Evolutionary conservation across 1,140 invertebrate species (phyloP), one percentile per base, ranked within the genome.

Genomic region (Zophobas atratus): DNA sequence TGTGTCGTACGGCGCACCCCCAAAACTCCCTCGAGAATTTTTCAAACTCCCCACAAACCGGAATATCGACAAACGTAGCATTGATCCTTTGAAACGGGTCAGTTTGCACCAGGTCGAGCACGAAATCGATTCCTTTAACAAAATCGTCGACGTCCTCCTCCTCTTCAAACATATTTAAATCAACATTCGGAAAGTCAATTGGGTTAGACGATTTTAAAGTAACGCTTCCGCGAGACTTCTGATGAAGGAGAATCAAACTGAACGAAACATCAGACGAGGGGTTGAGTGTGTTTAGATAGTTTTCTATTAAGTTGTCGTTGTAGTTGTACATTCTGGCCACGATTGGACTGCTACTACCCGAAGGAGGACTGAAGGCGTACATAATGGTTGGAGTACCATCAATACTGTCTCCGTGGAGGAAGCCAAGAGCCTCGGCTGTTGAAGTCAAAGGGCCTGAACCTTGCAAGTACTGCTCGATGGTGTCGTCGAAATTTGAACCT

Each of bases 401-500:
- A 49, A 49, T 75, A 56, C 32, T 36, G 20, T 6, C n/a, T 56
- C 73, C 70, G 33, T 77, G 71, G 3, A 35, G 35, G 55, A 79
- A 79, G 20, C 53, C 70, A 0, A 74, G 60, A 33, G 63, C 78
- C 85, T 96, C 94, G 0, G 94, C 90, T 0, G 91, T 89, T 4
- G 84, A 87, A 0, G 94, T 94, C 90, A 96, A 90, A 0, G 94
- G 94, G 34, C 92, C 94, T 75, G 90, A 88, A 72, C 94, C 93
- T 6, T 57, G n/a, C 8, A 77, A 77, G 46, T 55, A 77, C 35
- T 77, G 8, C 6, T 0, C 0, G 8, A 77, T 20, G 3, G 70
- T 3, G n/a, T 41, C 67, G 8, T 49, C 3, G 2, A 77, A 34
- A 53, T 46, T 6, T 5, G 32, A n/a, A 53, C 6, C 46, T 5